These are phyloP conservation scores for Andinoacara biseriatus DNA, from an alignment of 2,113 vertebrate species.

Conservation along the genomic window DNA sequence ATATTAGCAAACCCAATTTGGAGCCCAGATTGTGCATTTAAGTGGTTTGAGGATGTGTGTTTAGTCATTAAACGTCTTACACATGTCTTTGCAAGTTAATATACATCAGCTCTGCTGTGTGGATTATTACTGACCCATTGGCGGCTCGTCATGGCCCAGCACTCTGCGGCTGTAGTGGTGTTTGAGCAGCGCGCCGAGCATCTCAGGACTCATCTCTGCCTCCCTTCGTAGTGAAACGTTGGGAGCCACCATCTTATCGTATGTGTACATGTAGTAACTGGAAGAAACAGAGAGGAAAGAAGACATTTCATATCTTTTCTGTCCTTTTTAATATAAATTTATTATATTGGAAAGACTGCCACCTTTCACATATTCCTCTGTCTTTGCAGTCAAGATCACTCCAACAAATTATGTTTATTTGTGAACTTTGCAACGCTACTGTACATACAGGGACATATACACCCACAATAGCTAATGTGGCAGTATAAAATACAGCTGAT, in stretches of 20 bases:
- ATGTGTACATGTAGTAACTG: conserved; percentile 97
- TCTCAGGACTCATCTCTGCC: conserved; percentile 82
- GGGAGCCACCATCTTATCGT: conserved; percentile 96
- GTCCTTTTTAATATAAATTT: background rate
- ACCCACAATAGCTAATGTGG: conserved; percentile 14
- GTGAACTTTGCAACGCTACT: conserved; percentile 13
- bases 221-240: conserved; percentile 88
- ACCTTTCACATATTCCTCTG: conserved; percentile 25
- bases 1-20: background rate
- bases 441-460: conserved; percentile 1
- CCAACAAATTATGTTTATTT: conserved; percentile 6
- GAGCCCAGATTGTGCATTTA: background rate
- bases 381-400: conserved; percentile 13
- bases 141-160: conserved; percentile 73
- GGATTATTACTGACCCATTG: conserved; percentile 73
- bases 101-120: background rate
- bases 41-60: background rate
- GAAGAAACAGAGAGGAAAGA: background rate
- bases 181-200: conserved; percentile 83
- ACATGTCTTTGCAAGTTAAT: background rate
- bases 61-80: background rate
- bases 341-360: background rate
- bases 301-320: conserved; percentile 12
- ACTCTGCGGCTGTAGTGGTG: conserved; percentile 80
- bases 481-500: background rate